A percentile compares a stretch with the other conserved stretches of the same genome.
These are phyloP conservation scores for Hiodon tergisus DNA, from an alignment of 2,113 vertebrate genomes.

Conservation along the genomic window DNA sequence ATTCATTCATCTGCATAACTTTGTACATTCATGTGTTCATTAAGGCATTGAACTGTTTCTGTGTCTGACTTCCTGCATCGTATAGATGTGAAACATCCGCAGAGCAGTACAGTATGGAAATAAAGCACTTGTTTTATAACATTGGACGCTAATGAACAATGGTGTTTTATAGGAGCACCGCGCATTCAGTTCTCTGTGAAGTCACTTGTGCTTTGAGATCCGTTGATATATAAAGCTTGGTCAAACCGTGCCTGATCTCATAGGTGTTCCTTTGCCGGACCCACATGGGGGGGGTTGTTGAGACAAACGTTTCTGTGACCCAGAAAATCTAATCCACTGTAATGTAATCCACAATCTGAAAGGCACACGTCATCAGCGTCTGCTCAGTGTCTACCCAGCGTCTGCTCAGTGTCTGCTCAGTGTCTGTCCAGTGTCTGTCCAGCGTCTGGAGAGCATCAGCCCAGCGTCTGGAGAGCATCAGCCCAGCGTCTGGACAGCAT, in stretches of 20 bases:
- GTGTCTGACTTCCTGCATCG: constrained; percentile 90
- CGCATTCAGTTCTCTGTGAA: not conserved
- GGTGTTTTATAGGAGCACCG: not conserved
- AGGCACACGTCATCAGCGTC: too few relatives aligned
- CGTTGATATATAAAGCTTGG: not conserved
- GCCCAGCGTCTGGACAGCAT: too few relatives aligned
- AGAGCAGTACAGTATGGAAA: constrained; percentile 86
- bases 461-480: too few relatives aligned
- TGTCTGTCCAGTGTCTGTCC: too few relatives aligned
- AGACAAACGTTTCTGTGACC: too few relatives aligned
- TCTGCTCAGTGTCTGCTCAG: too few relatives aligned
- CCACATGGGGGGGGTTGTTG: too few relatives aligned
- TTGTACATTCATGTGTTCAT: constrained; percentile 82
- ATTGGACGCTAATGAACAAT: not conserved
- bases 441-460: too few relatives aligned
- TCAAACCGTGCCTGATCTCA: not conserved
- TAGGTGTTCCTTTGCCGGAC: not conserved
- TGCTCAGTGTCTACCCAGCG: too few relatives aligned
- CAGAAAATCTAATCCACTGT: too few relatives aligned
- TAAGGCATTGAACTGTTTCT: constrained; percentile 72
- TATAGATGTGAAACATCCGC: constrained; percentile 97
- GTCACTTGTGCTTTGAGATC: too few relatives aligned
- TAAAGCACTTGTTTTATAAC: constrained; percentile 91
- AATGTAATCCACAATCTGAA: too few relatives aligned
- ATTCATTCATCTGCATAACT: constrained; percentile 72